These are phyloP conservation scores for Platyscapa corneri DNA, from an alignment of 1,140 invertebrate species.

Conservation along the genomic window DNA sequence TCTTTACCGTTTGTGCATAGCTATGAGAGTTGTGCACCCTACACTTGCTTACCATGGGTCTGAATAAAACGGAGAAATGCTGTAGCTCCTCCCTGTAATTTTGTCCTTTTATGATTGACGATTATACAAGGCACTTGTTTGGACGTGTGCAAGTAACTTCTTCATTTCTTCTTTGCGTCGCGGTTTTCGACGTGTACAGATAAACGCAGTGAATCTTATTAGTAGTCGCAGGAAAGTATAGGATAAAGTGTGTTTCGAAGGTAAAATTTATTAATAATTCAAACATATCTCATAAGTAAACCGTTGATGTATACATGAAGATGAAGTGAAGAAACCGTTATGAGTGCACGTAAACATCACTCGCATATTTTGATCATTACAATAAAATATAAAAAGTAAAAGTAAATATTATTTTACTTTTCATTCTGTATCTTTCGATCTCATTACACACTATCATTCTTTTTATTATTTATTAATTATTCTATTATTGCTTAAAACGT, in stretches of 20 bases:
- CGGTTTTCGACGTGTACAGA: background rate
- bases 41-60: slow-evolving; percentile 71
- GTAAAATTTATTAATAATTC: background rate
- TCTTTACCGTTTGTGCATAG: slow-evolving; percentile 70
- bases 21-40: slow-evolving; percentile 66
- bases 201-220: background rate
- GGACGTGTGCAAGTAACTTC: background rate
- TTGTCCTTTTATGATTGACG: background rate
- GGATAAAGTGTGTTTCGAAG: slow-evolving; percentile 13
- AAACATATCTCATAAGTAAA: background rate
- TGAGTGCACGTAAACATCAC: too few species aligned
- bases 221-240: background rate
- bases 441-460: background rate
- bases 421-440: slow-evolving; percentile 1
- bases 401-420: background rate
- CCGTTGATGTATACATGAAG: background rate
- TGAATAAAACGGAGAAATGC: slow-evolving; percentile 51
- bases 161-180: background rate
- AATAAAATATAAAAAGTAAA: background rate
- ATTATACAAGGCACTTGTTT: slow-evolving; percentile 16
- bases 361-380: background rate
- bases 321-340: background rate
- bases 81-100: too few species aligned
- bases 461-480: background rate
- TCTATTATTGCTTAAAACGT: background rate